phyloP scores from a whole-genome alignment of 2,113 vertebrate genomes.

The Echinops telfairi region DNA sequence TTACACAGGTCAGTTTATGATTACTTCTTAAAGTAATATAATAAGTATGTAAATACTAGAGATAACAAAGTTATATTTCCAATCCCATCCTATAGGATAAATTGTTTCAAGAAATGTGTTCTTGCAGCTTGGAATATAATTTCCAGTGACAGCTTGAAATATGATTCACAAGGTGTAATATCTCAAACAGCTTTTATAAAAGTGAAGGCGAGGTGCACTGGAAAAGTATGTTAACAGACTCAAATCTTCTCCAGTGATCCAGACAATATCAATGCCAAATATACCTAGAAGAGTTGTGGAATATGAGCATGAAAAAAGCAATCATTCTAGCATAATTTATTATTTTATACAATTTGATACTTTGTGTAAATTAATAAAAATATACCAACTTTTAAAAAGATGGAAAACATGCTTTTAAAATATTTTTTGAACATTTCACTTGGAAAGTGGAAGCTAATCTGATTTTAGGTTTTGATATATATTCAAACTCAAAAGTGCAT shows the following conservation, averaged over 20 bases:
- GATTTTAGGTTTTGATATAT: slow-evolving; percentile 16
- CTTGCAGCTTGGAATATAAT: slow-evolving; percentile 37
- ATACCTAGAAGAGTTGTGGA: not conserved
- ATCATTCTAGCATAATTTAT: not conserved
- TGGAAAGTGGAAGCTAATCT: not conserved
- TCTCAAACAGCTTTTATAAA: slow-evolving; percentile 45
- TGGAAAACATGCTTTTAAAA: not conserved
- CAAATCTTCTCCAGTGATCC: slow-evolving; percentile 4
- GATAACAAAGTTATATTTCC: not conserved
- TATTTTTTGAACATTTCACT: not conserved
- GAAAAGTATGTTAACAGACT: slow-evolving; percentile 24
- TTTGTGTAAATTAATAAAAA: slow-evolving; percentile 29
- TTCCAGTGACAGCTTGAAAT: slow-evolving; percentile 62
- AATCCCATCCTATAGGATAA: not conserved
- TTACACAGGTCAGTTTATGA: not conserved
- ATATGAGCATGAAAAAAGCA: not conserved
- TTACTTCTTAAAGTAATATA: slow-evolving; percentile 10
- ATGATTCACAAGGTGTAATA: slow-evolving; percentile 24
- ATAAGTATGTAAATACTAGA: not conserved
- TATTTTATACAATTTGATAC: not conserved
- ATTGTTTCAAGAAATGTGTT: slow-evolving; percentile 55
- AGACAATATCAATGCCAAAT: not conserved
- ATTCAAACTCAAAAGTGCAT: not conserved
- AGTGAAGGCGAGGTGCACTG: slow-evolving; percentile 13
- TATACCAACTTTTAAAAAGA: not conserved